These are phyloP conservation scores for Selene dorsalis DNA, from an alignment of 2,797 vertebrate species.

Conservation along the genomic window DNA sequence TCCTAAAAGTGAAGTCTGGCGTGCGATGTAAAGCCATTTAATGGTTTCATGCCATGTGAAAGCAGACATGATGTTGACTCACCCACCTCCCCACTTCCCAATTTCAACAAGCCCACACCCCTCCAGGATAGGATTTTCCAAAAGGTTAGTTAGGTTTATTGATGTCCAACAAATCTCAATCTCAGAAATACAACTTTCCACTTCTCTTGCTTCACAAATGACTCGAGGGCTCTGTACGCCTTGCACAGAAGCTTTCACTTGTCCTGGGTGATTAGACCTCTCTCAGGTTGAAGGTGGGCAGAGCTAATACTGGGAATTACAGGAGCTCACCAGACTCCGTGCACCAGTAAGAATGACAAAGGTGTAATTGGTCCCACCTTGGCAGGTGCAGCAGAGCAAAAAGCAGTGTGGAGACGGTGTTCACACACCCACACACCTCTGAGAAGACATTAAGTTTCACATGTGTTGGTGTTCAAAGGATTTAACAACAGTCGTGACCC, in stretches of 20 bases:
- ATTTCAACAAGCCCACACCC: not conserved
- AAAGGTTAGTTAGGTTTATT: not conserved
- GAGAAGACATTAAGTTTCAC: not conserved
- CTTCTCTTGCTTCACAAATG: not conserved
- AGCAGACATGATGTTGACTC: not conserved
- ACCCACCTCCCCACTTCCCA: not conserved
- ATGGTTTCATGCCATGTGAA: slow-evolving; percentile 23
- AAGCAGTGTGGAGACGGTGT: not conserved
- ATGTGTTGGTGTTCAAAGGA: slow-evolving; percentile 6
- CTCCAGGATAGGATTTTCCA: not conserved
- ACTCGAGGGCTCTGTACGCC: not conserved
- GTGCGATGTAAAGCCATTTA: slow-evolving; percentile 27
- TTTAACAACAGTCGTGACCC: not conserved
- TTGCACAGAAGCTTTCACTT: not conserved
- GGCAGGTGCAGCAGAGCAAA: not conserved
- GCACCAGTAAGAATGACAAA: not conserved
- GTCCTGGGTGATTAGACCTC: not conserved
- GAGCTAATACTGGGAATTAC: not conserved
- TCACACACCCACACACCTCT: not conserved
- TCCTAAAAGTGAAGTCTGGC: slow-evolving; percentile 6
- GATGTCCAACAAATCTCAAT: not conserved
- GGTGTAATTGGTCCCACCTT: not conserved
- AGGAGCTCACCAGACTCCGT: not conserved
- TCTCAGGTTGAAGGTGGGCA: not conserved
- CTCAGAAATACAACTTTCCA: not conserved